A percentile compares a stretch with the other conserved stretches of the same genome.
Evolutionary conservation across 2,797 vertebrate genomes (phyloP).

Genomic region (Darevskia mixta): DNA sequence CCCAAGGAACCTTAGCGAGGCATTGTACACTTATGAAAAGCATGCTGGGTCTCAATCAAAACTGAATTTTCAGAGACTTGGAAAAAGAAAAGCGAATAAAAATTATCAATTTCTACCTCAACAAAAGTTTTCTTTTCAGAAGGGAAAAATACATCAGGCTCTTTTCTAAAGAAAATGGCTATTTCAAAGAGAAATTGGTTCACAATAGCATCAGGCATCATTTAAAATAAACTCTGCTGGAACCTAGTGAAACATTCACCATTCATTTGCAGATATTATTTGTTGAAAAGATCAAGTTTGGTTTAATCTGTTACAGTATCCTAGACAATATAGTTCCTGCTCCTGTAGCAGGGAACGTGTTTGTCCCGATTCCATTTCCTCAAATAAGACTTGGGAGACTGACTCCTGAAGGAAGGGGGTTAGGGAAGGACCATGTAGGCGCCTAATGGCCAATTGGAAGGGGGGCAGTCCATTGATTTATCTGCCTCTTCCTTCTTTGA

Average conservation of each 20-base stretch:
- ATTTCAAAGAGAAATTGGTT: accelerated
- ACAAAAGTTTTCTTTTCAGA: background rate
- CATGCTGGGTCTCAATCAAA: background rate
- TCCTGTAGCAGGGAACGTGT: no score
- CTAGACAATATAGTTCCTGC: constrained; percentile 19
- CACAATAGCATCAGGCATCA: constrained; percentile 20
- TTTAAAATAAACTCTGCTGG: background rate
- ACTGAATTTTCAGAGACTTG: background rate
- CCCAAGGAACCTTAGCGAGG: background rate
- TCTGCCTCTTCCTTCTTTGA: no score
- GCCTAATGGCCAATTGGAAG: no score
- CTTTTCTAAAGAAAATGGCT: background rate
- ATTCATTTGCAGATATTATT: constrained; percentile 44
- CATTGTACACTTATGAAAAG: background rate
- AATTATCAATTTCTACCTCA: background rate
- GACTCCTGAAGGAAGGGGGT: no score
- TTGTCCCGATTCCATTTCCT: no score
- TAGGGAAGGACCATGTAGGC: no score
- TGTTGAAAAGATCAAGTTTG: constrained; percentile 60
- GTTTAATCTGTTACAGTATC: constrained; percentile 64
- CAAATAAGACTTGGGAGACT: no score
- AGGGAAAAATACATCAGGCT: background rate
- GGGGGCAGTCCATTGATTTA: no score
- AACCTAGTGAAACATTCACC: constrained; percentile 39
- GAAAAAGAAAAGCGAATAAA: background rate